Percentiles rank a stretch among this genome's conserved stretches.
Evolutionary conservation across 1,140 invertebrate genomes (phyloP).

Genomic region (Macrostomum lignano): DNA sequence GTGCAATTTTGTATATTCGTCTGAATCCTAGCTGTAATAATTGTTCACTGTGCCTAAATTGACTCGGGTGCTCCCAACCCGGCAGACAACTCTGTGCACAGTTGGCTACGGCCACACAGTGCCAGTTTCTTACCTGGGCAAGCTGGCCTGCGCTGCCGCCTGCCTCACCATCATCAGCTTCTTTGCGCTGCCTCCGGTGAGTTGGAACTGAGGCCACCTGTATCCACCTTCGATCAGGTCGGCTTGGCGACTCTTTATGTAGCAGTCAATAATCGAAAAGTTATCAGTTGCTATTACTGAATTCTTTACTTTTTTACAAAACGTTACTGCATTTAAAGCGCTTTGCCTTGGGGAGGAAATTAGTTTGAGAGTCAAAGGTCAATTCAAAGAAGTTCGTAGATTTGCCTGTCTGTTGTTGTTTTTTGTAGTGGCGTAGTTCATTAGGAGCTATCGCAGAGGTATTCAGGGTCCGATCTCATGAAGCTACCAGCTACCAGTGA

Average conservation of each 20-base stretch:
- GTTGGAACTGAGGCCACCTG: neutral
- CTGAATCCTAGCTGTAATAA: neutral
- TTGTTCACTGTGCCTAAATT: neutral
- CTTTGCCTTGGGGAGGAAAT: too few relatives aligned
- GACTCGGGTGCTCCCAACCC: neutral
- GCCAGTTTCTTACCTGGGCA: conserved; percentile 62
- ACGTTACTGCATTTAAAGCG: neutral
- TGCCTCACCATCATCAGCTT: conserved; percentile 5
- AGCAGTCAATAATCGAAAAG: neutral
- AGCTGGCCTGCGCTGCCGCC: conserved; percentile 30
- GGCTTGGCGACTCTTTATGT: too few relatives aligned
- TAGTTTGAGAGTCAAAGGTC: too few relatives aligned
- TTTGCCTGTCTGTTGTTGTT: too few relatives aligned
- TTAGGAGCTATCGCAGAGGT: too few relatives aligned
- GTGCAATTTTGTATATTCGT: neutral
- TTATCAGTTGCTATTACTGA: neutral
- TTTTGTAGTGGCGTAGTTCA: too few relatives aligned
- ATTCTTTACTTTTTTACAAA: neutral
- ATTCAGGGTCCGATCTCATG: too few relatives aligned
- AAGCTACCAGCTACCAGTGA: too few relatives aligned
- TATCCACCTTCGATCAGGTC: neutral
- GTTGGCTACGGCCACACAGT: conserved; percentile 78
- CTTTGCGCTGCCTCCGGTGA: conserved; percentile 5
- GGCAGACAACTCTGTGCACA: conserved; percentile 55
- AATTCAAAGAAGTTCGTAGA: too few relatives aligned